phyloP scores from a whole-genome alignment of 1,140 invertebrate genomes.

The Zophobas atratus region DNA sequence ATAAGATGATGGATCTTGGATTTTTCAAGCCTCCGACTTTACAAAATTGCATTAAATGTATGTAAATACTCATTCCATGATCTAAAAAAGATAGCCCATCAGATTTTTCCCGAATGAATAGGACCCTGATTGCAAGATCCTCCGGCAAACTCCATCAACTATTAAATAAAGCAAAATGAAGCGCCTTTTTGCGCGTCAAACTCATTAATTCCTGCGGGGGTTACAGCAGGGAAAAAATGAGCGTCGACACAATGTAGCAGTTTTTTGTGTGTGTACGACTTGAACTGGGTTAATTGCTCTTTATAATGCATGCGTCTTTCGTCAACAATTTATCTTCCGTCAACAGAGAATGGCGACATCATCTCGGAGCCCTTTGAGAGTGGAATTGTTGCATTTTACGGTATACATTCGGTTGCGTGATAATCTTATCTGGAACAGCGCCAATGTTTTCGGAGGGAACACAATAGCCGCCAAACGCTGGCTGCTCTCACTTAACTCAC shows the following conservation, averaged over 20 bases:
- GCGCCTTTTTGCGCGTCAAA: background rate
- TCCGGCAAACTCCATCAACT: background rate
- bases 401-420: constrained; percentile 12
- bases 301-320: constrained; percentile 14
- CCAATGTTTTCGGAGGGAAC: constrained; percentile 17
- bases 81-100: background rate
- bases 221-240: background rate
- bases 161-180: background rate
- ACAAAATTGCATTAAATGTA: background rate
- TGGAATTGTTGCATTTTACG: constrained; percentile 32
- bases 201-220: constrained; percentile 5
- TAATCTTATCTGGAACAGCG: constrained; percentile 24
- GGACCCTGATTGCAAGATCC: constrained; percentile 10
- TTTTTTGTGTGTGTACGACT: constrained; percentile 3
- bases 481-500: constrained; percentile 7
- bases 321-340: constrained; percentile 14
- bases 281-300: constrained; percentile 13
- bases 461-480: constrained; percentile 2
- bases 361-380: constrained; percentile 1
- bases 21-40: background rate
- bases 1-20: background rate
- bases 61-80: background rate
- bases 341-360: constrained; percentile 16
- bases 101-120: background rate
- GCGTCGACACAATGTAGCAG: constrained; percentile 2